Percentiles rank a stretch among this genome's conserved stretches.
Conservation (phyloP, 1,140 invertebrate species). For the Drosophila parvula region DNA sequence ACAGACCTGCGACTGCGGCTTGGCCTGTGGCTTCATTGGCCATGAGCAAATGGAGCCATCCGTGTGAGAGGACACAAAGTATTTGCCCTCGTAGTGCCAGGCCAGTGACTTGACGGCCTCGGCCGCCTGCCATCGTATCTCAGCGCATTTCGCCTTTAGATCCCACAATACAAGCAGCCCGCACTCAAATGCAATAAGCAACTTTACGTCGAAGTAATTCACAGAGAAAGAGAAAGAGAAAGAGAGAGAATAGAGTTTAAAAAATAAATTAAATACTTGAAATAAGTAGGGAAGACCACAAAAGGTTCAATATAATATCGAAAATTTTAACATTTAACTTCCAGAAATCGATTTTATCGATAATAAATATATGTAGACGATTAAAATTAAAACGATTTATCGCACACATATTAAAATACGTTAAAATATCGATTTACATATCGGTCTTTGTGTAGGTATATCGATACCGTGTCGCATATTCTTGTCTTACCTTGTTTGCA, state of each 20-base stretch:
- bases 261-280: neutral
- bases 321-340: too few species aligned
- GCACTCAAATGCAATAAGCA: conserved; percentile 98
- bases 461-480: too few species aligned
- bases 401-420: too few species aligned
- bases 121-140: conserved; percentile 91
- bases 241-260: neutral
- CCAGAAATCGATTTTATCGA: too few species aligned
- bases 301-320: neutral
- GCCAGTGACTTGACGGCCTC: conserved; percentile 93
- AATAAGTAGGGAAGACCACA: neutral
- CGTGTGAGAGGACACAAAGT: conserved; percentile 97
- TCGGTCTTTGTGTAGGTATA: too few species aligned
- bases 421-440: too few species aligned
- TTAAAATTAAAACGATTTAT: too few species aligned
- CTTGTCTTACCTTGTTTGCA: conserved; percentile 92
- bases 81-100: conserved; percentile 99
- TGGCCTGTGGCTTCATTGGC: conserved; percentile 90
- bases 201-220: conserved; percentile 85
- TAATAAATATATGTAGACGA: too few species aligned
- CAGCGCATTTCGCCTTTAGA: conserved; percentile 91
- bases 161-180: conserved; percentile 98
- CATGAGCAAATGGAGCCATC: conserved; percentile 98
- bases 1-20: conserved; percentile 92
- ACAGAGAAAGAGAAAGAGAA: neutral